phyloP scores from a whole-genome alignment of 2,113 vertebrate species.

The Hippolais icterina region DNA sequence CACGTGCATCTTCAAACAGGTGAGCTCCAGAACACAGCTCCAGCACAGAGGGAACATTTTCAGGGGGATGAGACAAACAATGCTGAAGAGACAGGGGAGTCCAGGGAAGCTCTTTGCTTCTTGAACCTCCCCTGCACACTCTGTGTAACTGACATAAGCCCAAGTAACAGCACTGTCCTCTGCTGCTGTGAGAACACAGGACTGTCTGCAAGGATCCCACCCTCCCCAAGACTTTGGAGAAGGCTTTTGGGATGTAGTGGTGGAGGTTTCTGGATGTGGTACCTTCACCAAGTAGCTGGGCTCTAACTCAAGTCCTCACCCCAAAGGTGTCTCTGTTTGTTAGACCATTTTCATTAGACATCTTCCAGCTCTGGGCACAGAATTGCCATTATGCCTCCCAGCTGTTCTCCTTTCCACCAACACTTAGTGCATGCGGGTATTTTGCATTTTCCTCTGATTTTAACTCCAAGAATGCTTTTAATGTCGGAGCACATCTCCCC shows the following conservation, averaged over 20 bases:
- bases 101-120: background rate
- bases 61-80: background rate
- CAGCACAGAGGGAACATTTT: background rate
- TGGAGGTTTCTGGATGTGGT: background rate
- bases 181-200: background rate
- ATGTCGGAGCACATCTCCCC: background rate
- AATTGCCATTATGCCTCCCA: constrained; percentile 3
- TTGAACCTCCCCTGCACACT: background rate
- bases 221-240: background rate
- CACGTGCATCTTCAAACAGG: background rate
- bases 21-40: background rate
- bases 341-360: background rate
- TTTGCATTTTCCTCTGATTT: constrained; percentile 46
- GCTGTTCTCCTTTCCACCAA: background rate
- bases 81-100: accelerated
- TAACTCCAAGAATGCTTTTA: constrained; percentile 44
- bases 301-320: background rate
- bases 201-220: background rate
- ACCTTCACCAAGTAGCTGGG: background rate
- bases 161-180: background rate
- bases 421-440: background rate
- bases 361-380: background rate
- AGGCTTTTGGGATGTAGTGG: background rate
- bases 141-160: background rate
- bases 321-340: background rate